Evolutionary conservation across 2,113 vertebrate species (phyloP), one percentile per base, ranked within the genome.

Genomic region (Choloepus hoffmanni): DNA sequence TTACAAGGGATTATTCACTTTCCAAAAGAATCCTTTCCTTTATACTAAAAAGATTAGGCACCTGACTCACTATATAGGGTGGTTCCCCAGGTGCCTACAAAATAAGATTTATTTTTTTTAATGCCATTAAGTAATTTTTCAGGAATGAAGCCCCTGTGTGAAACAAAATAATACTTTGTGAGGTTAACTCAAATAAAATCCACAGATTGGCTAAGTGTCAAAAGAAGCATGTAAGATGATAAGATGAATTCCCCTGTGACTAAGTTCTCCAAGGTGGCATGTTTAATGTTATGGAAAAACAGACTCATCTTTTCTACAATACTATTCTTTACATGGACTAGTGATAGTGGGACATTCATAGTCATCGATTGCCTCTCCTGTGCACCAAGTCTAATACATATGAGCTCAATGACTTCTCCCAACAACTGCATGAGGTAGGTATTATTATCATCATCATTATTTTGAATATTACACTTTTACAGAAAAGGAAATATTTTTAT

Each of bases 151-250:
- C 40, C 36, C 50, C 26, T 70, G 2, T 55, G 45, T 70, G 43
- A 78, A 79, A 89, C 10, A 58, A 83, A 73, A 58, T 77, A 60
- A 86, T 65, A 65, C 16, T 94, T 95, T 84, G 84, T 90, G 60
- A 74, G 28, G 12, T 92, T 87, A 92, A 84, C 7, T 81, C 23
- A 72, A 68, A 81, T 55, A 85, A 95, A 94, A 33, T n/a, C 13
- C 94, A 65, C 2, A 12, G 33, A 48, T 82, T 93, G 90, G 62
- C 87, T 87, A 68, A 53, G 19, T 70, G 30, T 63, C 48, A 48
- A 88, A 63, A 67, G 88, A 62, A 30, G 4, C 23, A 26, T 60
- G 7, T 55, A 36, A 86, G 15, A 43, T 14, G 4, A 79, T 92
- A 45, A 96, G 50, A n/a, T 36, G 78, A 65, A 48, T 40, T 36